Percentiles rank a stretch among this genome's conserved stretches.
Conservation (phyloP, 2,888 invertebrate species). For the Heliconius ethilla region DNA sequence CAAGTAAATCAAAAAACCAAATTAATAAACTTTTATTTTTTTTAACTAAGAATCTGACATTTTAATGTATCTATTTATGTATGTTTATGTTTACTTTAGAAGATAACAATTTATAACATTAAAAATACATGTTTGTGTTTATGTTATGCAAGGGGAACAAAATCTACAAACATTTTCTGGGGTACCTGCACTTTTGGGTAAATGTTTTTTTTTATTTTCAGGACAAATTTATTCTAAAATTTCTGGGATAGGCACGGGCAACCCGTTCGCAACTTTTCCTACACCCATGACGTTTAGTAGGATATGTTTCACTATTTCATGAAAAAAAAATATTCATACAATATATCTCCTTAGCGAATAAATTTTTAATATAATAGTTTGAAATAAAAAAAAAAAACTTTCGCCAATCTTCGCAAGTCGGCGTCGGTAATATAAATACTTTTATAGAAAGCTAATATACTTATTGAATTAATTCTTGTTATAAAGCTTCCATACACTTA, state of each 20-base stretch:
- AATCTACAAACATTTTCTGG: too few relatives aligned
- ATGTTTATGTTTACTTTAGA: neutral
- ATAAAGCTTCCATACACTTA: neutral
- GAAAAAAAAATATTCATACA: too few relatives aligned
- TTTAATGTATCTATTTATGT: neutral
- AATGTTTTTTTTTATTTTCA: too few relatives aligned
- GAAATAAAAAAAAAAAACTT: neutral
- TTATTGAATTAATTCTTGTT: neutral
- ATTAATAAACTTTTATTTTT: neutral
- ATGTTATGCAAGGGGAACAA: neutral
- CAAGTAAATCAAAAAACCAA: slow-evolving; percentile 53
- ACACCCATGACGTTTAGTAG: too few relatives aligned
- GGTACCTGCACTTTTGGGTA: too few relatives aligned
- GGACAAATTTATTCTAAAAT: too few relatives aligned
- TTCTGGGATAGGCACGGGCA: too few relatives aligned
- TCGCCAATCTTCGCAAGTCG: neutral
- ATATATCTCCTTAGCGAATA: too few relatives aligned
- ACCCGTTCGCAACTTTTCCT: too few relatives aligned
- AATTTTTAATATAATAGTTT: too few relatives aligned
- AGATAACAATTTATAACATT: neutral
- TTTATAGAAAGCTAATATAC: neutral
- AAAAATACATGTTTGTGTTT: neutral
- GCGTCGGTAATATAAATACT: neutral
- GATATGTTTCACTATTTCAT: too few relatives aligned
- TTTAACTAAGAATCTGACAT: neutral